A percentile compares a stretch with the other conserved stretches of the same genome.
Conservation (phyloP, 2,797 vertebrate species). For the Acrossocheilus fasciatus region DNA sequence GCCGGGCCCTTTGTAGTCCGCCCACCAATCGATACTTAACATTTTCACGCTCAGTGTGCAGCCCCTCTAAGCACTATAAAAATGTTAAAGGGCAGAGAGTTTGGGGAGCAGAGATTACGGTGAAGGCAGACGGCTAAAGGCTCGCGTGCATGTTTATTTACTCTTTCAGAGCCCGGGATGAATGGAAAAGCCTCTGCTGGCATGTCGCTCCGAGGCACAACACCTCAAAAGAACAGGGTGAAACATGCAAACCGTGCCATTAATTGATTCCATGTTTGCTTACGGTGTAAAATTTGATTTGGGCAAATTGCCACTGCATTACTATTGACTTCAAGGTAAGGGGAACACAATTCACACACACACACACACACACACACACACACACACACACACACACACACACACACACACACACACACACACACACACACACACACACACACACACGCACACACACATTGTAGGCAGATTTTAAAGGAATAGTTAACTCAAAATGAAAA, state of each 20-base stretch:
- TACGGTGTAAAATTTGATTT: not conserved
- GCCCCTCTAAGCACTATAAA: slow-evolving; percentile 51
- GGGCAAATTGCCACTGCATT: not conserved
- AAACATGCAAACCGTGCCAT: slow-evolving; percentile 18
- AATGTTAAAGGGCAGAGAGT: slow-evolving; percentile 56
- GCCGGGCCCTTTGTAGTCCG: slow-evolving; percentile 57
- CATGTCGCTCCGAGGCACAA: not conserved
- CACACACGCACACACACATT: not conserved
- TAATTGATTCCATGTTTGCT: slow-evolving; percentile 21
- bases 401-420: no score
- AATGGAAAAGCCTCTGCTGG: slow-evolving; percentile 36
- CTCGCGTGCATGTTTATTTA: slow-evolving; percentile 39
- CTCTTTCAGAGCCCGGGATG: slow-evolving; percentile 25
- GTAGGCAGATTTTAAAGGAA: not conserved
- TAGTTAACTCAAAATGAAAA: not conserved
- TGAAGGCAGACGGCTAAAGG: slow-evolving; percentile 35
- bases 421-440: no score
- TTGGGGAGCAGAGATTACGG: slow-evolving; percentile 55
- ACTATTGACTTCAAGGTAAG: not conserved
- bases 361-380: no score
- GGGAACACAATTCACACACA: not conserved
- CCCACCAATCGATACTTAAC: slow-evolving; percentile 63
- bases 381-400: no score
- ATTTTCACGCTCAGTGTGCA: slow-evolving; percentile 62
- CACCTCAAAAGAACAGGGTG: slow-evolving; percentile 1